Conservation (phyloP, 53 echinoderm and acorn worm species). For the Apostichopus leukothele region DNA sequence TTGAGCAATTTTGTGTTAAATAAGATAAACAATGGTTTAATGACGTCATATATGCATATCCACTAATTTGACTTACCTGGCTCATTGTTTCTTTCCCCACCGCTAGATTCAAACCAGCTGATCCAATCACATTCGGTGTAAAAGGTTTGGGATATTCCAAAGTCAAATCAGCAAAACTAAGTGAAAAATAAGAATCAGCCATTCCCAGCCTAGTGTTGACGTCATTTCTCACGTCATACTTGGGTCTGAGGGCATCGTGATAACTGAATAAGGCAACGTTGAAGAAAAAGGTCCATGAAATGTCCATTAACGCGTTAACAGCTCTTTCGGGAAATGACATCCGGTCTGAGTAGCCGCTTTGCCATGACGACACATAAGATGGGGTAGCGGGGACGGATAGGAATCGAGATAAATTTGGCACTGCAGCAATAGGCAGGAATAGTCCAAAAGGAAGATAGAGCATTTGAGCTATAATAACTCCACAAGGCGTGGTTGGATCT, state of each 20-base stretch:
- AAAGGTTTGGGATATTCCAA: constrained; percentile 31
- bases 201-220: constrained; percentile 18
- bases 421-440: constrained; percentile 24
- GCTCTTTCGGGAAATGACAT: constrained; percentile 19
- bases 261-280: neutral
- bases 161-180: constrained; percentile 41
- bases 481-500: constrained; percentile 28
- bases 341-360: neutral
- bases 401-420: constrained; percentile 13
- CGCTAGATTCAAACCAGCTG: constrained; percentile 34
- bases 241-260: constrained; percentile 9
- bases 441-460: neutral
- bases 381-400: constrained; percentile 9
- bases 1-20: no score
- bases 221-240: constrained; percentile 1
- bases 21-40: no score
- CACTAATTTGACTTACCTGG: neutral
- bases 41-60: no score
- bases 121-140: constrained; percentile 27
- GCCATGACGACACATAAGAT: constrained; percentile 23
- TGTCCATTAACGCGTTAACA: neutral
- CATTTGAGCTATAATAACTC: constrained; percentile 13
- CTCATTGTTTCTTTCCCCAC: neutral
- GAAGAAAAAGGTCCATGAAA: constrained; percentile 21
- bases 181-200: constrained; percentile 17